These are phyloP conservation scores for Plutella xylostella DNA, from an alignment of 2,888 invertebrate genomes.

Conservation along the genomic window DNA sequence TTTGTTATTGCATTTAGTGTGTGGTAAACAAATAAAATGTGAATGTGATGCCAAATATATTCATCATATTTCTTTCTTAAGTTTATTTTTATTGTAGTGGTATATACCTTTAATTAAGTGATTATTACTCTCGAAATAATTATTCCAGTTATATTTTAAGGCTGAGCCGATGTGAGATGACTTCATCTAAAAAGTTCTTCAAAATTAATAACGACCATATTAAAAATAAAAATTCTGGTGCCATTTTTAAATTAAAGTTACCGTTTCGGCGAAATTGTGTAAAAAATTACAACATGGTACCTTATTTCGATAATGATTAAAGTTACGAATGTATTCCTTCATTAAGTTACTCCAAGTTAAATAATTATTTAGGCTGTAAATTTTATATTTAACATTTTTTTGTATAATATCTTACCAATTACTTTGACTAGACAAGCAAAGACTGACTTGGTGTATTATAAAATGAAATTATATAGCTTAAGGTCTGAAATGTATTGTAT, in stretches of 20 bases:
- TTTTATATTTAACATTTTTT: neutral
- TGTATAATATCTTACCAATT: slow-evolving; percentile 45
- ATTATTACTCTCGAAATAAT: neutral
- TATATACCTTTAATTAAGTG: slow-evolving; percentile 15
- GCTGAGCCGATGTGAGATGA: slow-evolving; percentile 31
- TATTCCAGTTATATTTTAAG: slow-evolving; percentile 31
- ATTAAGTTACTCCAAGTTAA: neutral
- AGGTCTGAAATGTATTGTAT: slow-evolving; percentile 37
- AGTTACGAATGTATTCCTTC: neutral
- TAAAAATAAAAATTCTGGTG: slow-evolving; percentile 1
- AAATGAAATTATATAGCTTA: slow-evolving; percentile 25
- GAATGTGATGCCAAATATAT: slow-evolving; percentile 65
- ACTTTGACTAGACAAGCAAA: slow-evolving; percentile 63
- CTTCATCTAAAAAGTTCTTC: too few relatives aligned
- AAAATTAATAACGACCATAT: too few relatives aligned
- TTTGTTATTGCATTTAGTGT: slow-evolving; percentile 36
- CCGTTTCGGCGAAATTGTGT: slow-evolving; percentile 28
- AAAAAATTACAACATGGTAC: slow-evolving; percentile 32
- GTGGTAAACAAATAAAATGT: slow-evolving; percentile 38
- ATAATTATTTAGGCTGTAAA: neutral
- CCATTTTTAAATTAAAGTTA: slow-evolving; percentile 29
- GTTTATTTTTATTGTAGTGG: slow-evolving; percentile 15
- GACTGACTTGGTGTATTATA: slow-evolving; percentile 66
- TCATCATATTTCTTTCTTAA: slow-evolving; percentile 29
- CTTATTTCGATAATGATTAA: slow-evolving; percentile 28